Base-by-base conservation (phyloP, 2,888 invertebrate genomes). In the Apodemia mormo region DNA sequence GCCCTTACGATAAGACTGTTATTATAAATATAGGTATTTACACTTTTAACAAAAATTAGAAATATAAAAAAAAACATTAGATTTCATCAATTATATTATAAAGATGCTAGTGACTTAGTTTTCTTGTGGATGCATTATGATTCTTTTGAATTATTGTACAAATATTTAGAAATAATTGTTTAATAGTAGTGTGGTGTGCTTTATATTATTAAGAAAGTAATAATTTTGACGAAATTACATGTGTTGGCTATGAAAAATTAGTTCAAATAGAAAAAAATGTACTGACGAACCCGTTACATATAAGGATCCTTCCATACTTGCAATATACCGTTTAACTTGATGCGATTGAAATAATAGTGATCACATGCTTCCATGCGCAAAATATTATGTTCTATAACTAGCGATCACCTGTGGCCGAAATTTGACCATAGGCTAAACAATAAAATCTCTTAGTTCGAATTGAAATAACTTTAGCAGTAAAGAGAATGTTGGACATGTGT, bases 1-100 rank as follows among this genome's bases (percentile, higher is more conserved):
- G 67, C 70, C 49, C 68, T 71, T 69, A 64, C 66, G 33, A 58
- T 65, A 73, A 73, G 71, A 73, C 71, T 72, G 71, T 68, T 65
- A 69, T 65, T 65, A 61, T 68, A 64, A 68, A 45, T 58, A 45
- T 45, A 40, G 40, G 40, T 56, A 58, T 56, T 56, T 58, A 58
- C 58, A 58, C 10, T 29, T 58, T 58, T 58, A 58, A 58, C 10
- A 30, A 29, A 58, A 58, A 30, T 58, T 58, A 58, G 30, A 58
- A 58, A 29, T 58, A 33, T 58, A 30, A 30, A 58, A 58, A 58
- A 58, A 58, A 58, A 5, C 12, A n/a, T n/a, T n/a, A n/a, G 30
- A 33, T 33, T 58, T 30, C 58, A 12, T 58, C 5, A 58, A 33
- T 4, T 58, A 12, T 12, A 58, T 12, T 5, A 10, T 58, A 58